phyloP scores from a whole-genome alignment of 2,888 invertebrate genomes.

The Campoplex nolae region DNA sequence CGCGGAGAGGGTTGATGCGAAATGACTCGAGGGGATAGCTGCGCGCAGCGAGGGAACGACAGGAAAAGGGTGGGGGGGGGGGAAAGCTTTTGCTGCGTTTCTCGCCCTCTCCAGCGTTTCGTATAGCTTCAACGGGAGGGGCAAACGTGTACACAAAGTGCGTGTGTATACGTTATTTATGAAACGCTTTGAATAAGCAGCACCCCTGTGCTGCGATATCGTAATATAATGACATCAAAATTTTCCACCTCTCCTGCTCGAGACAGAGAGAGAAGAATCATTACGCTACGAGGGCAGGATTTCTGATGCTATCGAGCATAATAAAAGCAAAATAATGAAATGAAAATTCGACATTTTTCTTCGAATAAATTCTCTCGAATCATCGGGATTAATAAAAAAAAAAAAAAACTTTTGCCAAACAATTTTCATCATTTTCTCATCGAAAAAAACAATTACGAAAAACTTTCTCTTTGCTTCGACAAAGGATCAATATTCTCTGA shows the following conservation, averaged over 20 bases:
- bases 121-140: constrained; percentile 1
- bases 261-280: neutral
- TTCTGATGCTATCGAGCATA: neutral
- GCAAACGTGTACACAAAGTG: neutral
- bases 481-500: neutral
- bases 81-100: constrained; percentile 3
- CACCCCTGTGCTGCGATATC: constrained; percentile 8
- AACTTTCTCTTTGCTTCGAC: neutral
- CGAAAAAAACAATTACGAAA: neutral
- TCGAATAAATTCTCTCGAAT: no score
- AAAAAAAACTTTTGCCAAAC: no score
- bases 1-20: constrained; percentile 16
- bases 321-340: neutral
- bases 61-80: no score
- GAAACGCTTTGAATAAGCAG: neutral
- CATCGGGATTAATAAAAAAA: no score
- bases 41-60: neutral
- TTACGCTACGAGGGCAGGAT: neutral
- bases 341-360: no score
- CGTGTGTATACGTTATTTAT: neutral
- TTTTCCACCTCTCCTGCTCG: neutral
- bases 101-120: constrained; percentile 9
- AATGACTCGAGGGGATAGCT: neutral
- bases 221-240: constrained; percentile 3
- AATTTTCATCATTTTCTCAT: neutral